Percentiles rank a stretch among this genome's conserved stretches.
phyloP scores from a whole-genome alignment of 1,140 invertebrate genomes.

The Linepithema humile region DNA sequence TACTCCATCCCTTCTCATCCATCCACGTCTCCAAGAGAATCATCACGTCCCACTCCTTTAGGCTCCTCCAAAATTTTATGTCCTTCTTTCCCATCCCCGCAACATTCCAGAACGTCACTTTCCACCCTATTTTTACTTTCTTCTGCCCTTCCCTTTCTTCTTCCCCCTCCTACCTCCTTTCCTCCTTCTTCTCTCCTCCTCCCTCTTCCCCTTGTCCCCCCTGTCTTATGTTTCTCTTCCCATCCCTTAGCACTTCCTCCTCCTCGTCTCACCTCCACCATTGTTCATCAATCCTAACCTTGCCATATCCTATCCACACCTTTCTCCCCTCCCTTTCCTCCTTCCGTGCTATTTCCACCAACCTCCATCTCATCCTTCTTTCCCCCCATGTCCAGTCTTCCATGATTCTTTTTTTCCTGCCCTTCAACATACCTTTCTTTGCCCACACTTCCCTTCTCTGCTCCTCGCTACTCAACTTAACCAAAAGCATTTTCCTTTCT shows the following conservation, averaged over 20 bases:
- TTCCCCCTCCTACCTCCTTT: neutral
- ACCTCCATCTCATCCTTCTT: neutral
- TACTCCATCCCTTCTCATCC: neutral
- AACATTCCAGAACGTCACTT: neutral
- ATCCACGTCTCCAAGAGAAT: neutral
- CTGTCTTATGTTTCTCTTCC: neutral
- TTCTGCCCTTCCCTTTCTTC: too few relatives aligned
- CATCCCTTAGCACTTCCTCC: neutral
- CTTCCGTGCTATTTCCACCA: neutral
- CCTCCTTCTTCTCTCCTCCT: neutral
- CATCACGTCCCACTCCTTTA: neutral
- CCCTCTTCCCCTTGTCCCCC: too few relatives aligned
- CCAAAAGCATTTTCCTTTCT: neutral
- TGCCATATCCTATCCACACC: neutral
- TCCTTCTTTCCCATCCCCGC: neutral
- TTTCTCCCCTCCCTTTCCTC: neutral
- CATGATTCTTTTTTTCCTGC: neutral
- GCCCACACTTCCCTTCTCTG: neutral
- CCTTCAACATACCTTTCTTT: neutral
- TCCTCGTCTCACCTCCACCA: neutral
- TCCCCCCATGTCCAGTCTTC: neutral
- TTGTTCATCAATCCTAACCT: neutral
- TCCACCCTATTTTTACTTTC: neutral
- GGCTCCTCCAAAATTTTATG: neutral
- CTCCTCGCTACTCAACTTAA: neutral